phyloP scores from a whole-genome alignment of 2,888 invertebrate genomes.

The Lithophane semibrunnea region DNA sequence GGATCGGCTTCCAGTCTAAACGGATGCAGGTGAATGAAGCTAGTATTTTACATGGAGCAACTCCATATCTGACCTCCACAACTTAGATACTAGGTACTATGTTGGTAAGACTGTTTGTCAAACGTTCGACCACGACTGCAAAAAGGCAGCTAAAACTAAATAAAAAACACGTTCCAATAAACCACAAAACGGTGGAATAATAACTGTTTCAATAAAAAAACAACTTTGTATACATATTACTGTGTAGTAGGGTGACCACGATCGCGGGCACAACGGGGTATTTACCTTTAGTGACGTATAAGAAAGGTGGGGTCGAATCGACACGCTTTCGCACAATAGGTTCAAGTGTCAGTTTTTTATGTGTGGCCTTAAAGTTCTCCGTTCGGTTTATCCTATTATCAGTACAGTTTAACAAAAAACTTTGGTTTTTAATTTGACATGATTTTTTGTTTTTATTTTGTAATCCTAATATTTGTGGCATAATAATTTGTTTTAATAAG shows the following conservation, averaged over 20 bases:
- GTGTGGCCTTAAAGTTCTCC: conserved; percentile 14
- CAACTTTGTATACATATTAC: conserved; percentile 24
- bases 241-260: conserved; percentile 47
- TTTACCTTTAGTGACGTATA: conserved; percentile 50
- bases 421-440: not conserved
- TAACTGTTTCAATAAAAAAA: conserved; percentile 47
- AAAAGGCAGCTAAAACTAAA: not conserved
- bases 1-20: not conserved
- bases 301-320: conserved; percentile 35
- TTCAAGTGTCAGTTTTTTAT: conserved; percentile 43
- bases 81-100: not conserved
- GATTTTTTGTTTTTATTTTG: not conserved
- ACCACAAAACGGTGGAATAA: conserved; percentile 12
- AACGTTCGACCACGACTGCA: not conserved
- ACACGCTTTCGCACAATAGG: conserved; percentile 30
- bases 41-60: not conserved
- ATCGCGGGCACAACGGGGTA: conserved; percentile 32
- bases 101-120: not conserved
- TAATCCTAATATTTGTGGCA: too few relatives aligned
- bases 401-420: not conserved
- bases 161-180: not conserved
- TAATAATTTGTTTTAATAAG: not conserved
- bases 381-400: not conserved
- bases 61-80: not conserved
- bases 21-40: not conserved